Conservation (phyloP, 1,140 invertebrate genomes). For the Zaprionus africanus region DNA sequence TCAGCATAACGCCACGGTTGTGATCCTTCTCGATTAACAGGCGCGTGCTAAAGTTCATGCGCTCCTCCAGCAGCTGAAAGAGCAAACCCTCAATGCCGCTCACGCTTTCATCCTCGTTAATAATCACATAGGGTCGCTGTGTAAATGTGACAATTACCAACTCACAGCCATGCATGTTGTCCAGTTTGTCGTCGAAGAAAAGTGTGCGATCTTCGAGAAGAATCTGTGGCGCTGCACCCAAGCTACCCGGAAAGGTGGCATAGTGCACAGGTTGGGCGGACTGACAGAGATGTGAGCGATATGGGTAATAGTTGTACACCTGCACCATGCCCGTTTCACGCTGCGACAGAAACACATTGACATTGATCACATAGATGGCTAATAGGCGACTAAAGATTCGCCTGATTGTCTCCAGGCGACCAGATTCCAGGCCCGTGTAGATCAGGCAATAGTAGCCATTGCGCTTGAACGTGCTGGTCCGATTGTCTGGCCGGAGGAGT, state of each 20-base stretch:
- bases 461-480: constrained; percentile 55
- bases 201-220: constrained; percentile 15
- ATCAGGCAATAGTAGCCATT: constrained; percentile 67
- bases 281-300: constrained; percentile 54
- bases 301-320: constrained; percentile 77
- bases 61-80: constrained; percentile 49
- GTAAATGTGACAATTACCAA: constrained; percentile 54
- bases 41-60: constrained; percentile 69
- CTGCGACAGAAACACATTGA: constrained; percentile 60
- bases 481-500: constrained; percentile 30
- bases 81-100: constrained; percentile 71
- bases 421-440: constrained; percentile 63
- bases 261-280: constrained; percentile 64
- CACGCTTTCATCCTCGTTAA: constrained; percentile 22
- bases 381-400: constrained; percentile 69
- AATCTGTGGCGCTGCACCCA: neutral
- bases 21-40: constrained; percentile 34
- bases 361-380: constrained; percentile 67
- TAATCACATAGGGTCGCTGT: constrained; percentile 50
- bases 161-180: constrained; percentile 60
- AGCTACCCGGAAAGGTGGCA: constrained; percentile 46
- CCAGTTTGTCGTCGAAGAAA: constrained; percentile 59
- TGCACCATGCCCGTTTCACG: constrained; percentile 34
- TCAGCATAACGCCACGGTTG: constrained; percentile 52
- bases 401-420: constrained; percentile 47